Percentiles rank a stretch among this genome's conserved stretches.
These are phyloP conservation scores for Boulengeromyrus knoepffleri DNA, from an alignment of 2,113 vertebrate species.

Conservation along the genomic window DNA sequence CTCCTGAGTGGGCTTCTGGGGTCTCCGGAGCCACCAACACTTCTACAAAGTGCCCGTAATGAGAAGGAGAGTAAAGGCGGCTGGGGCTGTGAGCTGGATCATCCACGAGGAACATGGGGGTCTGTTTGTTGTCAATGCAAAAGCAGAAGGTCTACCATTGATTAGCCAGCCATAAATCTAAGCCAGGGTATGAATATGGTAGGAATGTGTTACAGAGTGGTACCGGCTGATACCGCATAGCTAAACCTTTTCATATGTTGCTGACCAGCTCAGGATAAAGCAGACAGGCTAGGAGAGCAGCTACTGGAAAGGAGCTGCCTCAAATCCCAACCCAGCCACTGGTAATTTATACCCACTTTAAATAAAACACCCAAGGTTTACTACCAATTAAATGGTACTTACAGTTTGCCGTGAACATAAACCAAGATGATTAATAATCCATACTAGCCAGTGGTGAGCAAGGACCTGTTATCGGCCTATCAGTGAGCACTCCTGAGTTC, in stretches of 20 bases:
- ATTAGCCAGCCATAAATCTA: constrained; percentile 67
- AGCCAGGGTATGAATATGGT: constrained; percentile 49
- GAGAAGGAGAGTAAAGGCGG: constrained; percentile 93
- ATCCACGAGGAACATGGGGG: background rate
- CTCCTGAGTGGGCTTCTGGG: constrained; percentile 75
- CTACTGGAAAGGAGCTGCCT: constrained; percentile 47
- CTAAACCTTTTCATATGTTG: constrained; percentile 64
- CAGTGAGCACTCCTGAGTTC: constrained; percentile 40
- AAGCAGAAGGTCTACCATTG: constrained; percentile 38
- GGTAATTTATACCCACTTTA: constrained; percentile 75
- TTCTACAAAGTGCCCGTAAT: constrained; percentile 98
- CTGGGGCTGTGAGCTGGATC: constrained; percentile 30
- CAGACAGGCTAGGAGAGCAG: constrained; percentile 50
- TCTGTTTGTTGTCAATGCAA: constrained; percentile 37
- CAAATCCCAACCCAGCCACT: constrained; percentile 72
- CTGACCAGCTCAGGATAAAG: constrained; percentile 67
- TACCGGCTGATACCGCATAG: constrained; percentile 79
- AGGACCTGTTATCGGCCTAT: constrained; percentile 30
- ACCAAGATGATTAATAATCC: constrained; percentile 36
- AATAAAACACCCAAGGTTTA: constrained; percentile 82
- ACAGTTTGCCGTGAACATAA: constrained; percentile 66
- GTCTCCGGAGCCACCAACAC: constrained; percentile 77
- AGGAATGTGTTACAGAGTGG: constrained; percentile 64
- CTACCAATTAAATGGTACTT: constrained; percentile 91
- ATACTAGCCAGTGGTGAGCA: constrained; percentile 54